Base-by-base conservation (phyloP, 1,140 invertebrate genomes). In the Bicyclus anynana region DNA sequence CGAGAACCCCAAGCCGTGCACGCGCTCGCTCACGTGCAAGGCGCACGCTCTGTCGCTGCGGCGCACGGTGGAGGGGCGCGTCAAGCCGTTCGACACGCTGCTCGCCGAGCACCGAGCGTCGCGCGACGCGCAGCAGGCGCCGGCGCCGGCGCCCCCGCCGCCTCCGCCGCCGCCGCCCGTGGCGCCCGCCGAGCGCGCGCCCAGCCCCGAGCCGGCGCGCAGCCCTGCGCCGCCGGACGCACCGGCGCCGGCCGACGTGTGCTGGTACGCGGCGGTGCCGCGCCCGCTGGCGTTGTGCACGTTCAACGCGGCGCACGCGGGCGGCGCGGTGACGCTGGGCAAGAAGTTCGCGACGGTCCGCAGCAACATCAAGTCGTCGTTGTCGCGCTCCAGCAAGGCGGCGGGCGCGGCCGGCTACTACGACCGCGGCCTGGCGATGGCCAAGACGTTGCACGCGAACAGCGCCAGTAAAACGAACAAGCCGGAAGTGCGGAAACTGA, bases 1-100 rank as follows among this genome's bases (percentile, higher is more conserved):
- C 2, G 93, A 94, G 62, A 92, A 91, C 47, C 89, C 90, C 1
- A 94, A 94, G 69, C 93, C 93, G 0, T 97, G 95, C 77, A 95
- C 94, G 17, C 87, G 95, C 20, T 96, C 94, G 9, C 89, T 96
- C 10, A 96, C 95, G 0, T 97, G 95, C 80, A 96, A 96, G 88
- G 93, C 94, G 12, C 95, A 96, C 88, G 93, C 94, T 5, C 89
- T 96, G 48, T 93, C 94, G 18, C 69, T 95, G 48, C 85, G 95
- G 37, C 81, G 95, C 54, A 92, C 92, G 9, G 95, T 96, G n/a
- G 70, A 88, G 38, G 95, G 94, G 0, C 86, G 95, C 20, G 92
- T 92, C 42, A 95, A 95, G 82, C 90, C 93, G 18, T 97, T 96
- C 85, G 95, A 97, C 83, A 92, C 93, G 38, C 87, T 97, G 17